Evolutionary conservation across 2,113 vertebrate genomes (phyloP), one percentile per base, ranked within the genome.

Genomic region (Bujurquina vittata): DNA sequence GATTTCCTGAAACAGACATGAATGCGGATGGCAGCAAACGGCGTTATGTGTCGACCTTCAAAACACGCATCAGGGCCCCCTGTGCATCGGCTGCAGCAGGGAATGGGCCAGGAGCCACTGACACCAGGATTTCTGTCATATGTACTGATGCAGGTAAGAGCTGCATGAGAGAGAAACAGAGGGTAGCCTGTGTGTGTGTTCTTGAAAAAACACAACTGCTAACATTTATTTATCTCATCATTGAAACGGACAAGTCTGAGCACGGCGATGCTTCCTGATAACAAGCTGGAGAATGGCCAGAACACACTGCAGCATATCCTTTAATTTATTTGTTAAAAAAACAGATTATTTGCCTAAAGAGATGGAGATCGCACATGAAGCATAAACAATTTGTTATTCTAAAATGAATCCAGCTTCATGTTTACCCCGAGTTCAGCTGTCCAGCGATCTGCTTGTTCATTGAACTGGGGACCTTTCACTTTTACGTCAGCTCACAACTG

Each of bases 21-120:
- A 94, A 79, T 11, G 65, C 69, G 5, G 83, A 88, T 56, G 73
- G 79, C 62, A 73, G 80, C 75, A 86, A 94, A 67, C 90, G 79
- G 81, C 83, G 83, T 7, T 95, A 93, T 77, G 95, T 96, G 87
- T 96, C 95, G 17, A 96, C 95, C 52, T 90, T 95, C 79, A 94
- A 77, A 89, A 93, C 96, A 62, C 86, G 91, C 69, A 84, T 95
- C 81, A 88, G 91, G 62, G 14, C 91, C 0, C 31, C 84, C 5
- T 0, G 6, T 23, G 83, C 77, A 31, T 17, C 78, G 1, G n/a
- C 69, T 26, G 59, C 69, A 37, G 4, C 78, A 40, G 67, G 8
- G 15, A 89, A 54, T 0, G 75, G 80, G 7, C 56, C 63, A 7
- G 58, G 40, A 73, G 4, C 43, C 2, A 11, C 1, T 23, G 59